Evolutionary conservation across 2,113 vertebrate genomes (phyloP).

Genomic region (Gasterosteus aculeatus): DNA sequence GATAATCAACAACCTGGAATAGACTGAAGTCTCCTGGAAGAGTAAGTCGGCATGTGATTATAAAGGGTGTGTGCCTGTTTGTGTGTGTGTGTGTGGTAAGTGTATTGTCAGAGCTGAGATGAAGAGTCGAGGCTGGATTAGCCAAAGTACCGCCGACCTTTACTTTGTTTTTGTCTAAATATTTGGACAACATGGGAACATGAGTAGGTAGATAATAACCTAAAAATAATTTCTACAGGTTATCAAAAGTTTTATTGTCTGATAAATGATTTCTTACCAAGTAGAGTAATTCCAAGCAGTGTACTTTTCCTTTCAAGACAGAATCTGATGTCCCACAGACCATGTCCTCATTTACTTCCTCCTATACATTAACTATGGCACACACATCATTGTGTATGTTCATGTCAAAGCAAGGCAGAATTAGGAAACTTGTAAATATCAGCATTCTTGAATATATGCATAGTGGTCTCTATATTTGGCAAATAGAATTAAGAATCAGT

Average conservation of each 20-base stretch:
- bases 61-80: constrained; percentile 10
- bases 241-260: neutral
- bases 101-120: constrained; percentile 32
- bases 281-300: neutral
- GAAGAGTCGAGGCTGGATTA: constrained; percentile 58
- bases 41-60: constrained; percentile 61
- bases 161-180: constrained; percentile 47
- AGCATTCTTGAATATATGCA: neutral
- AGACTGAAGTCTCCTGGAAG: constrained; percentile 46
- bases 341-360: neutral
- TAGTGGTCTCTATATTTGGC: neutral
- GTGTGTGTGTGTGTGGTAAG: constrained; percentile 27
- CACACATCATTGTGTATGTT: neutral
- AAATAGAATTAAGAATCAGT: neutral
- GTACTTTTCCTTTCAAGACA: neutral
- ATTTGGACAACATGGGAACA: constrained; percentile 23
- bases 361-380: neutral
- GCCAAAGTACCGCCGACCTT: constrained; percentile 52
- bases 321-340: neutral
- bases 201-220: neutral
- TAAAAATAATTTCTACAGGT: neutral
- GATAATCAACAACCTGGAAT: constrained; percentile 60
- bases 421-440: neutral
- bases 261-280: neutral
- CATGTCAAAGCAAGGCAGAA: neutral